A percentile compares a stretch with the other conserved stretches of the same genome.
phyloP scores from a whole-genome alignment of 1,140 invertebrate genomes.

The Phthorimaea operculella region DNA sequence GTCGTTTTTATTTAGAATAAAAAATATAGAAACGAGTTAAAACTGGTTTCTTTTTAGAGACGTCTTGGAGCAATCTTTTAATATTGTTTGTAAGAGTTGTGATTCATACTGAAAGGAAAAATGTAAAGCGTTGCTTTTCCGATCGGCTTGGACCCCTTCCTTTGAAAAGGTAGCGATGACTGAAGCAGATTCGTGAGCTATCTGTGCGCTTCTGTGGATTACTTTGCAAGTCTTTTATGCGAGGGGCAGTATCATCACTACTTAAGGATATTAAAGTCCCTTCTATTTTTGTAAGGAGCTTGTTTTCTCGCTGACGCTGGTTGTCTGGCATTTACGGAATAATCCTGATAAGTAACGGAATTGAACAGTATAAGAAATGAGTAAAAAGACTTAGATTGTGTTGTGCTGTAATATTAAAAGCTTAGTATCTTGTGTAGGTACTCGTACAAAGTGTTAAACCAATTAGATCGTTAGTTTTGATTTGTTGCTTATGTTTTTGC shows the following conservation, averaged over 20 bases:
- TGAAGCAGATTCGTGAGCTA: conserved; percentile 60
- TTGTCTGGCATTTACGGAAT: conserved; percentile 43
- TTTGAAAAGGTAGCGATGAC: conserved; percentile 63
- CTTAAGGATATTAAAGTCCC: conserved; percentile 67
- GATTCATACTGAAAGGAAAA: neutral
- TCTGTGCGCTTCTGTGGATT: conserved; percentile 58
- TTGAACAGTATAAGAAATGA: too few relatives aligned
- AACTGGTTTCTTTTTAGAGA: too few relatives aligned
- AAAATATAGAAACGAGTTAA: too few relatives aligned
- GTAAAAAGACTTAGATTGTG: too few relatives aligned
- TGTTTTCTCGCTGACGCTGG: conserved; percentile 56
- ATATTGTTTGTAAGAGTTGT: too few relatives aligned
- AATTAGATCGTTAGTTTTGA: too few relatives aligned
- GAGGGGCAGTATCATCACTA: conserved; percentile 63
- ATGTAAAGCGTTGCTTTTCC: conserved; percentile 24
- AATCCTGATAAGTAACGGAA: conserved; percentile 30
- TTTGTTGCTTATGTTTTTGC: too few relatives aligned
- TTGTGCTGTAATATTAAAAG: too few relatives aligned
- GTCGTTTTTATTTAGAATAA: too few relatives aligned
- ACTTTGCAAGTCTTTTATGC: conserved; percentile 66
- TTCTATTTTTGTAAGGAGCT: conserved; percentile 62
- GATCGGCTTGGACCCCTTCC: conserved; percentile 53
- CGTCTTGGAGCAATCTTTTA: too few relatives aligned
- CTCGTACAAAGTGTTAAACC: too few relatives aligned
- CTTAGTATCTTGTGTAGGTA: too few relatives aligned